A percentile compares a stretch with the other conserved stretches of the same genome.
Conservation (phyloP, 2,797 vertebrate genomes). For the Acridotheres tristis region DNA sequence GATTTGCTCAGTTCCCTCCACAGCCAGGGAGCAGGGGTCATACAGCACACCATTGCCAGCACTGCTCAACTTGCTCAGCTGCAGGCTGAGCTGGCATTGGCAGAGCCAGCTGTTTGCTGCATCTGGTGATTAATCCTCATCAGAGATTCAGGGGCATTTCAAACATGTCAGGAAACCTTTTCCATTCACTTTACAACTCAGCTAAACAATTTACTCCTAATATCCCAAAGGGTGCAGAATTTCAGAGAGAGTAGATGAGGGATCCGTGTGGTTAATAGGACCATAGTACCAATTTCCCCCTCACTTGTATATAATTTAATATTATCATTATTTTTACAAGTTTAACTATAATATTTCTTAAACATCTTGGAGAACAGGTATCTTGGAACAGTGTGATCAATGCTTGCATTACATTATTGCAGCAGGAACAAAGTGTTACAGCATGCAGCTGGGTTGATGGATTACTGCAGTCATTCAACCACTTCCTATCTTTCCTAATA, state of each 20-base stretch:
- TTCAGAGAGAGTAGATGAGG: background rate
- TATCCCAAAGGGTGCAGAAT: background rate
- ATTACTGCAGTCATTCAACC: background rate
- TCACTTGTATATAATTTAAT: background rate
- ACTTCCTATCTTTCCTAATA: background rate
- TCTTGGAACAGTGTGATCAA: background rate
- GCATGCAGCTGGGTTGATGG: background rate
- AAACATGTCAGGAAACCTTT: background rate
- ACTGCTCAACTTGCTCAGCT: accelerated
- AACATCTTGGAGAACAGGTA: background rate
- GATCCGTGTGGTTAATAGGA: background rate
- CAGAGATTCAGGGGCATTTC: background rate
- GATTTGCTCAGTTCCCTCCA: background rate
- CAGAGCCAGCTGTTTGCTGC: background rate
- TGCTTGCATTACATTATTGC: background rate
- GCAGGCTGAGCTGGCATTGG: background rate
- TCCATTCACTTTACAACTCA: background rate
- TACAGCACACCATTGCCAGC: background rate
- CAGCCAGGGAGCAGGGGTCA: accelerated
- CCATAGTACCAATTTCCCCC: background rate
- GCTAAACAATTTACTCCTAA: background rate
- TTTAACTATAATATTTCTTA: background rate
- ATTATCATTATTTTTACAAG: background rate
- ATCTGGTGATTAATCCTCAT: background rate
- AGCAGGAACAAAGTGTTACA: background rate